Evolutionary conservation across 1,140 invertebrate species (phyloP).

Genomic region (Euwallacea fornicatus): DNA sequence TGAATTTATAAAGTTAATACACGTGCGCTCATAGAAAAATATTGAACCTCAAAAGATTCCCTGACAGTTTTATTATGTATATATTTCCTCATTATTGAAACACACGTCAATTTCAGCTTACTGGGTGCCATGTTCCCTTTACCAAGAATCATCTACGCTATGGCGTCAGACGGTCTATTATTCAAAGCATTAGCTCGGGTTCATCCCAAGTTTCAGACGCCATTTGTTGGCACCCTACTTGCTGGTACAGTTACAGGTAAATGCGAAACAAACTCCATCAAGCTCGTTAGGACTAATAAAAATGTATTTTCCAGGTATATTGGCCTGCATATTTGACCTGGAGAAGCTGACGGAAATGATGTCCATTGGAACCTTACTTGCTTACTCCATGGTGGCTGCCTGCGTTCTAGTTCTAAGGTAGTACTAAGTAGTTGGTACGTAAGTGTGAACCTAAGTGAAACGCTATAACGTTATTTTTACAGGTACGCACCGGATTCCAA

Average conservation of each 20-base stretch:
- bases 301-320: conserved; percentile 56
- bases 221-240: conserved; percentile 76
- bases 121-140: conserved; percentile 85
- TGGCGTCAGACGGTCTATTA: conserved; percentile 82
- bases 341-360: conserved; percentile 81
- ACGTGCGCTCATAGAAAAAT: too few relatives aligned
- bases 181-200: conserved; percentile 74
- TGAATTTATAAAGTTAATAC: too few relatives aligned
- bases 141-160: conserved; percentile 85
- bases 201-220: conserved; percentile 73
- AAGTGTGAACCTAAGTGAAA: background rate
- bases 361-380: conserved; percentile 83
- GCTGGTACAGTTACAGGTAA: conserved; percentile 73
- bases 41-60: background rate
- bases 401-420: conserved; percentile 76
- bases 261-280: conserved; percentile 62
- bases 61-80: too few relatives aligned
- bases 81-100: conserved; percentile 54
- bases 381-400: conserved; percentile 82
- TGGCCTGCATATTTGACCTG: conserved; percentile 78
- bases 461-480: conserved; percentile 8
- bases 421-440: background rate
- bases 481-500: conserved; percentile 33
- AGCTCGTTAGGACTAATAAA: background rate
- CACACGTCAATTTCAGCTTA: conserved; percentile 67